Base-by-base conservation (phyloP, 2,113 vertebrate species). In the Oryzias javanicus region DNA sequence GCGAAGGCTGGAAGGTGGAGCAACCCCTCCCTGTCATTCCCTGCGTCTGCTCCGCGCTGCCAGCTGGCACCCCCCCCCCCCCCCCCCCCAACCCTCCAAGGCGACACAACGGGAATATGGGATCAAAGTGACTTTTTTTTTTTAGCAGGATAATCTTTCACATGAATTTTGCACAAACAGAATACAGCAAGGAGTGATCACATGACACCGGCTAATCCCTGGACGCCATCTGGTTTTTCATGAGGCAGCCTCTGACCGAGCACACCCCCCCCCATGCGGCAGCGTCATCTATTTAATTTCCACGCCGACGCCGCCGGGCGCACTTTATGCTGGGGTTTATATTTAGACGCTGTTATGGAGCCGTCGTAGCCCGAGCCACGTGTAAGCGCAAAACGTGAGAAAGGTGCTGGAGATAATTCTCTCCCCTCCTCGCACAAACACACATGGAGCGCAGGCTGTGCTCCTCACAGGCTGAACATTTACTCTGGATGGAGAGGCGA, bases 81-180 rank as follows among this genome's bases (percentile, higher is more conserved):
- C 35, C 2, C 8, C 35, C 35, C 55, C 8, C 8, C 8, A 2
- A 8, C 35, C 2, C 8, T 10, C 35, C 10, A 61, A 67, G 52
- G 86, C 73, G 19, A 49, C 82, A 82, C 84, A 80, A 85, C 78
- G 70, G 75, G 49, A 35, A 79, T 74, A 80, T 70, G 61, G 74
- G 81, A 89, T 89, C 80, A 88, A 89, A 89, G 82, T 86, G 72
- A 81, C 84, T 87, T 87, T 83, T 84, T 82, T 22, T 22, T 22
- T 22, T 22, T 22, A 84, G 75, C 81, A 82, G 74, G 70, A 85
- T 91, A 87, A 91, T 89, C 87, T 88, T 80, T 84, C 80, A 67
- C 86, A 88, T 88, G 72, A 87, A 87, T 87, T 79, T 76, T 82
- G 86, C 84, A 88, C 61, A 64, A 81, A 74, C 45, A 67, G 67